Evolutionary conservation across 2,797 vertebrate species (phyloP), one percentile per base, ranked within the genome.

Genomic region (Pygocentrus nattereri): DNA sequence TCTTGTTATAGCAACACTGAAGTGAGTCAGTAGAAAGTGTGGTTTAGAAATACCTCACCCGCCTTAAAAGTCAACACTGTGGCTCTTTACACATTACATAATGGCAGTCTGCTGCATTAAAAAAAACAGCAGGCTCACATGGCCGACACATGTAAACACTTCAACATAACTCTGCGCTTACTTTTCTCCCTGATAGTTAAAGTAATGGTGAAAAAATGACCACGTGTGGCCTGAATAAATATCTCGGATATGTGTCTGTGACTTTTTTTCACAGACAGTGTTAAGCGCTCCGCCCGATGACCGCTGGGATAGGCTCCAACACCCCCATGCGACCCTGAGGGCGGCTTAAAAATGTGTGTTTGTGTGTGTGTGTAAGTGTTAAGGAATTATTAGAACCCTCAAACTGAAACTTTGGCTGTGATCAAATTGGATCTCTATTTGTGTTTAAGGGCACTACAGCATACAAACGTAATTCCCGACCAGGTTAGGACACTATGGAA

Each of bases 11-110:
- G 38, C 10, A 68, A 23, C 65, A 68, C 6, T 68, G 18, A 68
- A 49, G 67, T 15, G 10, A 44, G 41, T 49, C 67, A 47, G 6
- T 10, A 69, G 27, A 13, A 44, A 69, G 25, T 30, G 49, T 71
- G 47, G 27, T 71, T 4, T 19, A n/a, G 27, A 71, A 71, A 71
- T 52, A 19, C 30, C 12, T 69, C 67, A 47, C 69, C 47, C 25
- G 31, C 52, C 69, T 52, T 69, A 27, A 71, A 31, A 71, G 23
- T 71, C 69, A 50, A 65, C 31, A 65, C 23, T 71, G 25, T 50
- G 47, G 25, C 25, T 52, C 69, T 50, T 7, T 15, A 52, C 47
- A 10, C 25, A 12, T 25, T 52, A 50, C 67, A 49, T 23, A 10
- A 44, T n/a, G 64, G n/a, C 64, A n/a, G 31, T 41, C 4, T 21